These are phyloP conservation scores for Papilio polytes DNA, from an alignment of 1,140 invertebrate species.

Conservation along the genomic window DNA sequence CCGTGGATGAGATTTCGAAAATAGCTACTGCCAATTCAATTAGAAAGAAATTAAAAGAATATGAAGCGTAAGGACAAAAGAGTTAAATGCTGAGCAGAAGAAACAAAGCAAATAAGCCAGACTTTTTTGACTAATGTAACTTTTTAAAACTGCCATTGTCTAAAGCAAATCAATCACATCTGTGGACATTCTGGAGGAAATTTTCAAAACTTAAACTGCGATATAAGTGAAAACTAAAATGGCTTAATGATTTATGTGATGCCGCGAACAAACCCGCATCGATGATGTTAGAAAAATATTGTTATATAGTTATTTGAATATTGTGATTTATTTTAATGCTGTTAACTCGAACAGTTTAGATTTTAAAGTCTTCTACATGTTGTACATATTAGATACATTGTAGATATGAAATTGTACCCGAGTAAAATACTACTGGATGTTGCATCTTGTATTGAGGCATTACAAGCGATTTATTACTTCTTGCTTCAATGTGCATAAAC, in stretches of 20 bases:
- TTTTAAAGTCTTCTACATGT: constrained; percentile 55
- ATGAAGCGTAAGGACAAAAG: not conserved
- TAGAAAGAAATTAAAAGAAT: not conserved
- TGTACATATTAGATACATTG: constrained; percentile 64
- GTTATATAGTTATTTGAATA: constrained; percentile 61
- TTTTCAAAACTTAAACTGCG: not conserved
- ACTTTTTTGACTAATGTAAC: not conserved
- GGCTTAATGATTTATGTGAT: constrained; percentile 45
- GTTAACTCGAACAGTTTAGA: constrained; percentile 64
- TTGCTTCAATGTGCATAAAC: not conserved
- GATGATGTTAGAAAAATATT: constrained; percentile 63
- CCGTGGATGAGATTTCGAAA: not conserved
- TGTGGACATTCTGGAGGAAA: not conserved
- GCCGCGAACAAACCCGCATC: constrained; percentile 49
- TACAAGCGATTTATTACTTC: not conserved
- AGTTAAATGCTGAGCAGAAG: not conserved
- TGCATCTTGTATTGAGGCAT: not conserved
- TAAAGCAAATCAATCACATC: not conserved
- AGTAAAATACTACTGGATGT: constrained; percentile 32
- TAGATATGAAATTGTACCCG: constrained; percentile 14
- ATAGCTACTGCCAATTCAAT: too few species aligned
- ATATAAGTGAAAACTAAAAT: not conserved
- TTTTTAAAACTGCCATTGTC: too few species aligned
- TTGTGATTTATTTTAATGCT: constrained; percentile 70
- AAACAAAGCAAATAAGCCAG: not conserved